Conservation (phyloP, 35 echinoderm and acorn worm species). For the Strongylocentrotus purpuratus region DNA sequence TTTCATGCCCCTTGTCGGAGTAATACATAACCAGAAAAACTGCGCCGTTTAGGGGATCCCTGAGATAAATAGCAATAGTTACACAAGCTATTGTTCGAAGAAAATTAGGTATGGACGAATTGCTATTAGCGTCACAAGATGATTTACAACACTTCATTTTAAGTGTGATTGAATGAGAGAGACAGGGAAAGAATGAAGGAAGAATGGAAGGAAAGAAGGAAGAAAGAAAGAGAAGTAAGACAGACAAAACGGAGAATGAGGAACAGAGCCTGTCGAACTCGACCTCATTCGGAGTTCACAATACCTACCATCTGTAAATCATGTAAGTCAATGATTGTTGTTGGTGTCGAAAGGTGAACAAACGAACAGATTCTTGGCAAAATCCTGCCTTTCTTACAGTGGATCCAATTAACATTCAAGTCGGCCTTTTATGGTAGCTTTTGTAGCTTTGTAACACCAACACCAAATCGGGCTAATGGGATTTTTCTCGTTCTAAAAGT, state of each 20-base stretch:
- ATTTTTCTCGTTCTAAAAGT: neutral
- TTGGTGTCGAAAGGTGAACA: conserved; percentile 10
- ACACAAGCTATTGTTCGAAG: neutral
- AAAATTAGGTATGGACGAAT: neutral
- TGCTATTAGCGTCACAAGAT: neutral
- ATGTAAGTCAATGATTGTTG: neutral
- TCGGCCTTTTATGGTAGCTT: neutral
- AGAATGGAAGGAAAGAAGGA: neutral
- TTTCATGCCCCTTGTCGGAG: neutral
- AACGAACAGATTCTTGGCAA: conserved; percentile 17
- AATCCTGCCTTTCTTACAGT: neutral
- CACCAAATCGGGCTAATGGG: neutral
- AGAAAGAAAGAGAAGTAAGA: neutral
- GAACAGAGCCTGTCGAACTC: neutral
- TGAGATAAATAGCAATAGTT: neutral
- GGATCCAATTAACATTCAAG: conserved; percentile 1
- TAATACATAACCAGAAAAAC: neutral
- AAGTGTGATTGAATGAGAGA: neutral
- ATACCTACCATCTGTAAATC: neutral
- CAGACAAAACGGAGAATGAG: neutral
- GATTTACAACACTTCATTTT: neutral
- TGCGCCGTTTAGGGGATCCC: neutral
- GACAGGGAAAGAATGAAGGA: neutral
- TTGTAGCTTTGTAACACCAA: neutral
- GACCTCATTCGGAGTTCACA: neutral